Base-by-base conservation (phyloP, 1,140 invertebrate genomes). In the Drosophila leontia region DNA sequence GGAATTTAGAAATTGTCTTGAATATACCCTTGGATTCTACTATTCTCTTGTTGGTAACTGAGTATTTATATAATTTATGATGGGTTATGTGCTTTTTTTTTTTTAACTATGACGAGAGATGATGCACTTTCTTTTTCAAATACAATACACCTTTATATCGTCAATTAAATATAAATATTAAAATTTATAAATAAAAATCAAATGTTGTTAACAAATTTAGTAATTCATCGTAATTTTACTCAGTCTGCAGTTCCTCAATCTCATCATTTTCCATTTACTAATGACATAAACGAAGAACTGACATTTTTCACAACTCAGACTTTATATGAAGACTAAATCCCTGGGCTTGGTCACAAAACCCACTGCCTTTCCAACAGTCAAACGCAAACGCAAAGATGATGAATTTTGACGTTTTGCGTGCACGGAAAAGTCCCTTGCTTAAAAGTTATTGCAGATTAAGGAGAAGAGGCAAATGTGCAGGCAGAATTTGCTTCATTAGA, bases 401-500 rank as follows among this genome's bases (percentile, higher is more conserved):
- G 85, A 90, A 91, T 90, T 90, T 56, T 65, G 86, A 90, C 85
- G 74, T 79, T 90, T 76, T 85, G 85, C 84, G 85, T 82, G 86
- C 64, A 76, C 61, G 47, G 69, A 42, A 90, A 88, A 90, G 85
- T 90, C 86, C 81, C 82, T 90, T 90, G 85, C 85, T 90, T 79
- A 90, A 90, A 90, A 90, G 78, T 90, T 90, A 85, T 85, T 72
- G 75, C 71, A 87, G 86, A 91, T 90, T 91, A 90, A 90, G 75
- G 82, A 81, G 85, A 79, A 78, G 75, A 76, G 67, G 62, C 67
- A 86, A 82, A 77, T 76, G 83, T 58, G 62, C 47, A 67, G 63
- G 62, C 69, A 61, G 69, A 77, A 72, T 80, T 39, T 80, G 77
- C 77, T 87, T 83, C 84, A 87, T 87, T 87, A 87, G 72, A 78